These are phyloP conservation scores for Drosophila borealis DNA, from an alignment of 2,888 invertebrate genomes.

Conservation along the genomic window DNA sequence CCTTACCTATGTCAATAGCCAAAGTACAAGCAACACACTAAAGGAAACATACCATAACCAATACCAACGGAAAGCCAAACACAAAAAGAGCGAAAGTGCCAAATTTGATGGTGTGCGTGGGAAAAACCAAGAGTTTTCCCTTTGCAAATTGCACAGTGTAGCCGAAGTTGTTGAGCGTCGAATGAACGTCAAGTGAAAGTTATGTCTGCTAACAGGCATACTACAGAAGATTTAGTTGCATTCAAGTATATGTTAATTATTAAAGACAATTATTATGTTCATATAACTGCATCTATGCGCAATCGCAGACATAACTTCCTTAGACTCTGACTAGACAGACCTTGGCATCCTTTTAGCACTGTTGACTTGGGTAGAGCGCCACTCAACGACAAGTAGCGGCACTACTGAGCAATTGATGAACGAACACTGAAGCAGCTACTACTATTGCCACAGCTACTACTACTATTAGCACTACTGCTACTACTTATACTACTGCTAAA, in stretches of 20 bases:
- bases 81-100: slow-evolving; percentile 62
- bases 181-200: slow-evolving; percentile 36
- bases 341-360: slow-evolving; percentile 54
- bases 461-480: background rate
- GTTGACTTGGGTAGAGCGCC: slow-evolving; percentile 53
- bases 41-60: slow-evolving; percentile 21
- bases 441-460: slow-evolving; percentile 9
- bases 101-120: slow-evolving; percentile 39
- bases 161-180: slow-evolving; percentile 13
- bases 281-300: too few species aligned
- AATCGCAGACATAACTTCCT: too few species aligned
- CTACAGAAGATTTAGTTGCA: background rate
- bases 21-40: background rate
- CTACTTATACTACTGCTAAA: background rate
- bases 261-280: slow-evolving; percentile 7
- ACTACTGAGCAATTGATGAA: slow-evolving; percentile 37
- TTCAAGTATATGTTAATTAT: background rate
- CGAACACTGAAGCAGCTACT: slow-evolving; percentile 30
- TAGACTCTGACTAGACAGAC: too few species aligned
- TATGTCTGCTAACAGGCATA: background rate
- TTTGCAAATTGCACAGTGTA: slow-evolving; percentile 22
- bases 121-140: slow-evolving; percentile 60
- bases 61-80: slow-evolving; percentile 35
- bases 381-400: slow-evolving; percentile 53
- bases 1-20: slow-evolving; percentile 26